phyloP scores from a whole-genome alignment of 2,797 vertebrate species.

The Chaunax sp. region DNA sequence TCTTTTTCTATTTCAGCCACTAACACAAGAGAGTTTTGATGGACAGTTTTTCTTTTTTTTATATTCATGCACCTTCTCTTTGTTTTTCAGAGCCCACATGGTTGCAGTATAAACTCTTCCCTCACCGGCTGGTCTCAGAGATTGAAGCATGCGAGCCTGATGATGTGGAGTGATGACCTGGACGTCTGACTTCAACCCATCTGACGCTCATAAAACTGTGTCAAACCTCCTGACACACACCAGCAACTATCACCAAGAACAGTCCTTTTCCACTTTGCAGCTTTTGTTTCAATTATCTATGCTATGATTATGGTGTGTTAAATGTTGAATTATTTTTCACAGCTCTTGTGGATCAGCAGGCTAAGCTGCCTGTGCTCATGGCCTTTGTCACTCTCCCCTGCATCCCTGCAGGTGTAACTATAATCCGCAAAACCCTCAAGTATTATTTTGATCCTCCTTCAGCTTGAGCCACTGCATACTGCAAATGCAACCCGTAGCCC shows the following conservation, averaged over 20 bases:
- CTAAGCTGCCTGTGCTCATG: slow-evolving; percentile 14
- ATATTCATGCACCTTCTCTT: slow-evolving; percentile 9
- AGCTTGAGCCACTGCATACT: slow-evolving; percentile 23
- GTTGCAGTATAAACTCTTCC: slow-evolving; percentile 86
- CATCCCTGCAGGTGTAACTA: slow-evolving; percentile 19
- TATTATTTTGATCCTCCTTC: slow-evolving; percentile 37
- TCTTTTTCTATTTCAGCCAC: too few relatives aligned
- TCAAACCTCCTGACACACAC: slow-evolving; percentile 25
- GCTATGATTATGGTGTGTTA: slow-evolving; percentile 14
- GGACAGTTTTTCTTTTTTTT: neutral
- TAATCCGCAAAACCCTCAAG: slow-evolving; percentile 34
- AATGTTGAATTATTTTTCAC: slow-evolving; percentile 3
- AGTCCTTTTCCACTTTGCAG: neutral
- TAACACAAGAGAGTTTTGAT: neutral
- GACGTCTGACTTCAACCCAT: slow-evolving; percentile 15
- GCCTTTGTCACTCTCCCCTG: slow-evolving; percentile 20
- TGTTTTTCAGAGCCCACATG: slow-evolving; percentile 85
- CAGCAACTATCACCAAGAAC: neutral
- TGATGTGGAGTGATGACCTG: slow-evolving; percentile 68
- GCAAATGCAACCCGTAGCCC: slow-evolving; percentile 24
- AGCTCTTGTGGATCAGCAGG: slow-evolving; percentile 28
- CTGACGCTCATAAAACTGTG: slow-evolving; percentile 13
- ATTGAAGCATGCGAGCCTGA: slow-evolving; percentile 76
- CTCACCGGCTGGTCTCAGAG: slow-evolving; percentile 87
- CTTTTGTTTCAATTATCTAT: slow-evolving; percentile 24